phyloP scores from a whole-genome alignment of 35 echinoderm and acorn worm genomes.

The Anneissia japonica region DNA sequence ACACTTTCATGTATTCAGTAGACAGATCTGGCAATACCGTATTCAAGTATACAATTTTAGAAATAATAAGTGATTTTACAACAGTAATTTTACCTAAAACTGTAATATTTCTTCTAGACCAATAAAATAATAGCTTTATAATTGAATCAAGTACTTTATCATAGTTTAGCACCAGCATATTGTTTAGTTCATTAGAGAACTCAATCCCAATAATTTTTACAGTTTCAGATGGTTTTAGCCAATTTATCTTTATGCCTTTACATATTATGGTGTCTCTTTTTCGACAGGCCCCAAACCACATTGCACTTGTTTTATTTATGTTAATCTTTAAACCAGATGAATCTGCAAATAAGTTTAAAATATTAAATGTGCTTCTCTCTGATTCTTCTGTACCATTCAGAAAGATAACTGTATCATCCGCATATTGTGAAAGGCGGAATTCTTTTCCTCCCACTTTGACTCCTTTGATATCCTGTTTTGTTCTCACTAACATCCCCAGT shows the following conservation, averaged over 20 bases:
- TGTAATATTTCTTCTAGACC: too few species aligned
- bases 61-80: too few species aligned
- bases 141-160: too few species aligned
- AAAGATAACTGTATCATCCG: constrained; percentile 4
- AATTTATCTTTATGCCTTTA: background rate
- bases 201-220: too few species aligned
- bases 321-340: background rate
- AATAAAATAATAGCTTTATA: too few species aligned
- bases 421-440: constrained; percentile 23
- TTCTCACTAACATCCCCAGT: background rate
- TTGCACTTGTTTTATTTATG: background rate
- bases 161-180: too few species aligned
- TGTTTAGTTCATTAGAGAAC: too few species aligned
- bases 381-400: background rate
- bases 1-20: too few species aligned
- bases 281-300: background rate
- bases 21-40: too few species aligned
- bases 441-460: background rate
- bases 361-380: background rate
- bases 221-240: too few species aligned
- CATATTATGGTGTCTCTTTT: background rate
- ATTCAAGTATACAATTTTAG: too few species aligned
- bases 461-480: background rate
- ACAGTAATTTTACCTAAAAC: too few species aligned
- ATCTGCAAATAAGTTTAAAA: background rate